A percentile compares a stretch with the other conserved stretches of the same genome.
These are phyloP conservation scores for Sarcophaga carnaria DNA, from an alignment of 2,888 invertebrate species.

Conservation along the genomic window DNA sequence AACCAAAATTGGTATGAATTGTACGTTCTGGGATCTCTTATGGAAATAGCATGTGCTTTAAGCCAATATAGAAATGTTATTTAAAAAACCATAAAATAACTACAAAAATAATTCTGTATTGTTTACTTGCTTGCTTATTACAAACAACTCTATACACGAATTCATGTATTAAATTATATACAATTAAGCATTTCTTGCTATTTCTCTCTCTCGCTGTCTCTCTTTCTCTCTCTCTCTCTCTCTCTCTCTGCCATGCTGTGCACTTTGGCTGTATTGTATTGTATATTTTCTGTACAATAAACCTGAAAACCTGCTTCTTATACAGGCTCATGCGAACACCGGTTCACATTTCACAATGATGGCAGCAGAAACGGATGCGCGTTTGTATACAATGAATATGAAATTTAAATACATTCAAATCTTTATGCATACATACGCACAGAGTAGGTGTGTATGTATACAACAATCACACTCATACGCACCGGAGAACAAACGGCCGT, in stretches of 20 bases:
- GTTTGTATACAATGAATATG: constrained; percentile 42
- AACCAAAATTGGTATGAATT: too few relatives aligned
- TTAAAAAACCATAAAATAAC: background rate
- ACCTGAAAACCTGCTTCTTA: constrained; percentile 52
- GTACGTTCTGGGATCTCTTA: too few relatives aligned
- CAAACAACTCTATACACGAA: constrained; percentile 5
- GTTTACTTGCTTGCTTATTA: background rate
- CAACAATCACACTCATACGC: constrained; percentile 10
- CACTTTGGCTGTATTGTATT: background rate
- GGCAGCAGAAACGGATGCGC: constrained; percentile 52
- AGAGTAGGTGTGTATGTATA: background rate
- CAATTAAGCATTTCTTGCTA: background rate
- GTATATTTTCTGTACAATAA: constrained; percentile 25
- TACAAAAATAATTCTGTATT: background rate
- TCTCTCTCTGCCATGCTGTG: background rate
- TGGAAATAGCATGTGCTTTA: background rate
- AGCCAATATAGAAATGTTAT: constrained; percentile 14
- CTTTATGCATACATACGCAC: constrained; percentile 57
- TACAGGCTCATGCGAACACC: background rate
- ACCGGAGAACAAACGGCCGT: constrained; percentile 64
- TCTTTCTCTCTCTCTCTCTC: background rate
- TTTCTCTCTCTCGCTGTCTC: background rate
- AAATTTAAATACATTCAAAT: constrained; percentile 37
- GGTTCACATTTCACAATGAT: constrained; percentile 7
- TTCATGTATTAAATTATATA: constrained; percentile 26